Percentiles rank a stretch among this genome's conserved stretches.
phyloP scores from a whole-genome alignment of 2,113 vertebrate genomes.

The Ictidomys tridecemlineatus region DNA sequence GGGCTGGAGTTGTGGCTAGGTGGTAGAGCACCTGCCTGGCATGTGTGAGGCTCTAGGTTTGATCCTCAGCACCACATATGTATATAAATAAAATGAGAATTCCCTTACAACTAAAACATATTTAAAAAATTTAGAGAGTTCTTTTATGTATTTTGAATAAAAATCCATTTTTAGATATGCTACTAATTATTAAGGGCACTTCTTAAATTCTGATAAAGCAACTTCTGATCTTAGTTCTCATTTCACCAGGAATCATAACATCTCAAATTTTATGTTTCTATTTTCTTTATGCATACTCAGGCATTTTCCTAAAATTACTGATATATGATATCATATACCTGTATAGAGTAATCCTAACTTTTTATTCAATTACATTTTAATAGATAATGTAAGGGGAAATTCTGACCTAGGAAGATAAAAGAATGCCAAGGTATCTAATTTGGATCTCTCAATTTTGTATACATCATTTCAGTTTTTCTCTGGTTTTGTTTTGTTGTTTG shows the following conservation, averaged over 20 bases:
- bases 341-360: background rate
- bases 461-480: background rate
- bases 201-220: background rate
- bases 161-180: too few species aligned
- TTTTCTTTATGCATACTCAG: background rate
- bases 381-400: background rate
- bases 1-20: too few species aligned
- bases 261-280: background rate
- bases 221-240: background rate
- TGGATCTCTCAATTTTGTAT: background rate
- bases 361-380: background rate
- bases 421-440: background rate
- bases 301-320: slow-evolving; percentile 12
- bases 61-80: too few species aligned
- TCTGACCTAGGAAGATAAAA: background rate
- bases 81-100: too few species aligned
- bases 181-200: background rate
- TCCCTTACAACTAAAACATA: too few species aligned
- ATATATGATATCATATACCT: background rate
- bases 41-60: too few species aligned
- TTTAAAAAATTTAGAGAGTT: too few species aligned
- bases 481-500: background rate
- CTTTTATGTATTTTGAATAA: too few species aligned
- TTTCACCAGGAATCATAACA: background rate
- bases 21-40: too few species aligned